phyloP scores from a whole-genome alignment of 1,140 invertebrate genomes.

The Schlechtendalia chinensis region DNA sequence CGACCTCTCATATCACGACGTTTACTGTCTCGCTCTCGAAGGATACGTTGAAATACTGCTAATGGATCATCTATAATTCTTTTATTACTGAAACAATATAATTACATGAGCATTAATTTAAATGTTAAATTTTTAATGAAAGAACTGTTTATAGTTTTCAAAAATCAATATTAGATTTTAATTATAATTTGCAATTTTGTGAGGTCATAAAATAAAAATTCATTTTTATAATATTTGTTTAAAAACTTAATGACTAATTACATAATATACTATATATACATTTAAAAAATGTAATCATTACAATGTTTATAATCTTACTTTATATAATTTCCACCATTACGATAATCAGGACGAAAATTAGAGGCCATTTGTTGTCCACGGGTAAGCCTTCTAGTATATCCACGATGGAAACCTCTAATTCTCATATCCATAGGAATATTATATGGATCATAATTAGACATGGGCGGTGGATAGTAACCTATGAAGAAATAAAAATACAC shows the following conservation, averaged over 20 bases:
- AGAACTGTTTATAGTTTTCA: too few species aligned
- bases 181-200: too few species aligned
- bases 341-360: slow-evolving; percentile 38
- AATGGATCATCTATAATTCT: slow-evolving; percentile 77
- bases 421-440: slow-evolving; percentile 32
- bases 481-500: slow-evolving; percentile 1
- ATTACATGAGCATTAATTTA: not conserved
- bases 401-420: slow-evolving; percentile 30
- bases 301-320: slow-evolving; percentile 9
- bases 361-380: slow-evolving; percentile 20
- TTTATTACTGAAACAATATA: slow-evolving; percentile 52
- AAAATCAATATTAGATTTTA: too few species aligned
- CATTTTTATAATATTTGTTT: too few species aligned
- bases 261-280: too few species aligned
- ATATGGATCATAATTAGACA: slow-evolving; percentile 37
- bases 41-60: slow-evolving; percentile 79
- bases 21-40: slow-evolving; percentile 73
- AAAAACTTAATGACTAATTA: too few species aligned
- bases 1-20: slow-evolving; percentile 60
- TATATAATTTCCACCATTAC: slow-evolving; percentile 37
- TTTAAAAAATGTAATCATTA: too few species aligned
- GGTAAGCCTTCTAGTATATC: slow-evolving; percentile 27
- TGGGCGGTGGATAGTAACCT: slow-evolving; percentile 41
- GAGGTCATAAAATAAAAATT: too few species aligned
- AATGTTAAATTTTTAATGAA: too few species aligned